These are phyloP conservation scores for Crambe crambe DNA, from an alignment of 37 sponge, comb jelly and placozoan genomes.

Conservation along the genomic window DNA sequence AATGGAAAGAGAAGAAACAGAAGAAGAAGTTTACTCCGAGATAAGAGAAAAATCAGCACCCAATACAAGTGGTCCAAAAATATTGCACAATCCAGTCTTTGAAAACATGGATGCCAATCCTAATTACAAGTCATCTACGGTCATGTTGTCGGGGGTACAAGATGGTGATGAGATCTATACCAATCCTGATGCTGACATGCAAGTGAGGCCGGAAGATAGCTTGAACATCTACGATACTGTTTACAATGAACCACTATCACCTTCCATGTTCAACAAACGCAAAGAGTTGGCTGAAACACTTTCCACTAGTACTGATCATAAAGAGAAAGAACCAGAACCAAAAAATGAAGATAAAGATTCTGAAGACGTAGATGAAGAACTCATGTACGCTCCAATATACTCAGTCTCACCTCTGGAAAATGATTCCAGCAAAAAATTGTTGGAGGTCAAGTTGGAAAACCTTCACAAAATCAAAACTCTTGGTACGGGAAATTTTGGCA, in stretches of 20 bases:
- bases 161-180: neutral
- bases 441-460: slow-evolving; percentile 20
- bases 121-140: neutral
- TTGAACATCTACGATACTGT: slow-evolving; percentile 9
- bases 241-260: slow-evolving; percentile 29
- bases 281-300: neutral
- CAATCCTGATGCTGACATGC: too few species aligned
- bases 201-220: too few species aligned
- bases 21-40: neutral
- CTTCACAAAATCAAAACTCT: slow-evolving; percentile 32
- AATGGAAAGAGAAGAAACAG: neutral
- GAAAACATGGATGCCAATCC: neutral
- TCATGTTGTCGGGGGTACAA: neutral
- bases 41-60: neutral
- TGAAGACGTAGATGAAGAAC: neutral
- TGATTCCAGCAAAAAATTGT: neutral
- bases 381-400: slow-evolving; percentile 27
- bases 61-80: neutral
- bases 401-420: slow-evolving; percentile 13
- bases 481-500: slow-evolving; percentile 68
- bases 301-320: too few species aligned
- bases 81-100: neutral
- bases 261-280: neutral
- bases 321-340: too few species aligned
- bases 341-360: too few species aligned